A percentile compares a stretch with the other conserved stretches of the same genome.
Conservation (phyloP, 2,888 invertebrate species). For the Gisinianus flammeolus region DNA sequence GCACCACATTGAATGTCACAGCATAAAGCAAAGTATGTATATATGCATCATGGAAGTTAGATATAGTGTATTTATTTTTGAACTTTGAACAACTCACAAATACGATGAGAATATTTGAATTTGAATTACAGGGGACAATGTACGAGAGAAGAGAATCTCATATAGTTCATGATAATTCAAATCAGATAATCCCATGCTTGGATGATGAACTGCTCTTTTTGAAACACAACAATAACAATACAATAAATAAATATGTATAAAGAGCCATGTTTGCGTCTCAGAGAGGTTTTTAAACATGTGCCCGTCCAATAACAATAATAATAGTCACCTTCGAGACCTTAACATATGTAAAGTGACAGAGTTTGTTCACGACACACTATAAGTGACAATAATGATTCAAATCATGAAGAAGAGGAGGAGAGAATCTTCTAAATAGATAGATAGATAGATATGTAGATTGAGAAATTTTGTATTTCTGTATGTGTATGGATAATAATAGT, state of each 20-base stretch:
- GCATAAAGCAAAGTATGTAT: too few species aligned
- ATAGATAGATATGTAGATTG: neutral
- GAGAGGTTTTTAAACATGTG: slow-evolving; percentile 25
- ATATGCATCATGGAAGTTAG: too few species aligned
- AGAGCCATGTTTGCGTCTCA: neutral
- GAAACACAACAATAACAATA: slow-evolving; percentile 1
- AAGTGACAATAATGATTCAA: slow-evolving; percentile 33
- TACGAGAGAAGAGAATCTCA: too few species aligned
- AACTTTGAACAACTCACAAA: slow-evolving; percentile 12
- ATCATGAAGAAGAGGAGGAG: neutral
- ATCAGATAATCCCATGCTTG: slow-evolving; percentile 29
- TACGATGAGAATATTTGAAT: neutral
- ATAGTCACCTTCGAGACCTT: slow-evolving; percentile 26
- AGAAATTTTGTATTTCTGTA: neutral
- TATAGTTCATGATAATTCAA: slow-evolving; percentile 34
- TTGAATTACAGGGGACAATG: too few species aligned
- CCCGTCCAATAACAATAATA: slow-evolving; percentile 1
- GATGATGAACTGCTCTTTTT: slow-evolving; percentile 14
- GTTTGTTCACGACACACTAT: neutral
- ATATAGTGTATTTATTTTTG: too few species aligned
- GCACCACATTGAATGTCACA: too few species aligned
- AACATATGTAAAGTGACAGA: neutral
- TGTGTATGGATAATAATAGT: neutral
- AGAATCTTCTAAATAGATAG: neutral
- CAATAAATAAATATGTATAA: neutral